Evolutionary conservation across 2,888 invertebrate genomes (phyloP).

Genomic region (Cheilosia variabilis): DNA sequence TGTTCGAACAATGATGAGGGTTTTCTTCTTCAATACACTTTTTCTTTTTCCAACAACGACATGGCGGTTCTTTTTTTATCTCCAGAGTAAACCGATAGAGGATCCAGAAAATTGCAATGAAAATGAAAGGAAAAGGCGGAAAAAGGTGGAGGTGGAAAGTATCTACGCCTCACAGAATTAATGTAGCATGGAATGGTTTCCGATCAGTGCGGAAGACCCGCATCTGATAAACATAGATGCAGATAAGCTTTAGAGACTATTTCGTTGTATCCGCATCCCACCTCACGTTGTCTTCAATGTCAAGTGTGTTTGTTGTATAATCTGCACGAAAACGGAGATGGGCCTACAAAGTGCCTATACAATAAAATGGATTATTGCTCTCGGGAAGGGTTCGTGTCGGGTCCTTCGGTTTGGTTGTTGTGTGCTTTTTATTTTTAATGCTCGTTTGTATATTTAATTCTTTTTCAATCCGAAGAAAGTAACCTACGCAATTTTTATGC

Average conservation of each 20-base stretch:
- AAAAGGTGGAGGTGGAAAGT: conserved; percentile 21
- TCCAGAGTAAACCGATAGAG: conserved; percentile 17
- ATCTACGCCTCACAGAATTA: conserved; percentile 48
- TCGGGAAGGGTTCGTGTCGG: conserved; percentile 27
- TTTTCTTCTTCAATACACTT: conserved; percentile 64
- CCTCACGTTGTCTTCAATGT: conserved; percentile 47
- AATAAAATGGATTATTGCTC: conserved; percentile 62
- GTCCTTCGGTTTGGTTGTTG: background rate
- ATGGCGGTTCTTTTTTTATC: background rate
- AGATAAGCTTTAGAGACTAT: conserved; percentile 38
- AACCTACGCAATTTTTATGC: conserved; percentile 48
- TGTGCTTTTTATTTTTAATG: background rate
- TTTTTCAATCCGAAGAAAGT: conserved; percentile 43
- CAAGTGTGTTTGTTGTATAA: conserved; percentile 37
- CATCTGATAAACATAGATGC: conserved; percentile 10
- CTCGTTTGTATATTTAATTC: conserved; percentile 34
- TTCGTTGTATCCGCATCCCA: conserved; percentile 3
- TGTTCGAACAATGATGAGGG: conserved; percentile 54
- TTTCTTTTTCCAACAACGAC: conserved; percentile 10
- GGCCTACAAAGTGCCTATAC: conserved; percentile 38
- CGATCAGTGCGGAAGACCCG: conserved; percentile 52
- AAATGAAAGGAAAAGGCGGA: conserved; percentile 2
- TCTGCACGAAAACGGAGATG: conserved; percentile 39
- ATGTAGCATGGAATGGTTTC: conserved; percentile 68
- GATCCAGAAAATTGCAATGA: conserved; percentile 44